phyloP scores from a whole-genome alignment of 1,140 invertebrate species.

The Aphelenchoides fujianensis region DNA sequence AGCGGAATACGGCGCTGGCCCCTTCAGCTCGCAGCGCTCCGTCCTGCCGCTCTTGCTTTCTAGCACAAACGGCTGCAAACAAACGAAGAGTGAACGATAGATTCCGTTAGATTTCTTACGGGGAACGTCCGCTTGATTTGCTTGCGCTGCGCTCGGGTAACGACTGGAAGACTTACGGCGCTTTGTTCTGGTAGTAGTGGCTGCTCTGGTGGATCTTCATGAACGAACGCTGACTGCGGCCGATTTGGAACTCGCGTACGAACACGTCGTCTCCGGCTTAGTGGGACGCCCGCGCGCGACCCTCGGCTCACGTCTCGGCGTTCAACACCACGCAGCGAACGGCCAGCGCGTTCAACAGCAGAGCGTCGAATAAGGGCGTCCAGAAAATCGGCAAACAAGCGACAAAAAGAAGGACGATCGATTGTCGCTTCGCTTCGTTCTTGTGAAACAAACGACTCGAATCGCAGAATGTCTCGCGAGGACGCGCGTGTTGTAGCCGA shows the following conservation, averaged over 20 bases:
- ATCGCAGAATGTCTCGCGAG: slow-evolving; percentile 95
- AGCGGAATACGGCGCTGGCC: no score
- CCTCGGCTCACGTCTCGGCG: slow-evolving; percentile 83
- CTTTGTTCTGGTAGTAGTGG: slow-evolving; percentile 52
- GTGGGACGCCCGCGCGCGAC: slow-evolving; percentile 74
- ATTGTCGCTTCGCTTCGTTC: slow-evolving; percentile 71
- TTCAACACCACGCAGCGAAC: slow-evolving; percentile 92
- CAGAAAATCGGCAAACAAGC: slow-evolving; percentile 48
- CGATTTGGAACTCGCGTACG: slow-evolving; percentile 91
- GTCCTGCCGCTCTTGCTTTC: no score
- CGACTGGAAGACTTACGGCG: slow-evolving; percentile 51
- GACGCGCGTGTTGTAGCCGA: slow-evolving; percentile 92
- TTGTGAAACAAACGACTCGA: slow-evolving; percentile 88
- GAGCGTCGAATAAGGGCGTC: slow-evolving; percentile 77
- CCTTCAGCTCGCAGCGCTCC: no score
- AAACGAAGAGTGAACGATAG: no score
- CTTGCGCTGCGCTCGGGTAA: slow-evolving; percentile 37
- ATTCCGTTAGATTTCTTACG: slow-evolving; percentile 30
- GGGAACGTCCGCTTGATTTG: slow-evolving; percentile 52
- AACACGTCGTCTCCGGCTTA: slow-evolving; percentile 83
- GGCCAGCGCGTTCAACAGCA: slow-evolving; percentile 87
- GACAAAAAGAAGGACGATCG: neutral
- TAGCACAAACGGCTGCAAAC: neutral
- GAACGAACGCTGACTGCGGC: slow-evolving; percentile 85
- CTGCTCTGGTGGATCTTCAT: slow-evolving; percentile 70